These are phyloP conservation scores for Mimachlamys varia DNA, from an alignment of 2,888 invertebrate species.

Conservation along the genomic window DNA sequence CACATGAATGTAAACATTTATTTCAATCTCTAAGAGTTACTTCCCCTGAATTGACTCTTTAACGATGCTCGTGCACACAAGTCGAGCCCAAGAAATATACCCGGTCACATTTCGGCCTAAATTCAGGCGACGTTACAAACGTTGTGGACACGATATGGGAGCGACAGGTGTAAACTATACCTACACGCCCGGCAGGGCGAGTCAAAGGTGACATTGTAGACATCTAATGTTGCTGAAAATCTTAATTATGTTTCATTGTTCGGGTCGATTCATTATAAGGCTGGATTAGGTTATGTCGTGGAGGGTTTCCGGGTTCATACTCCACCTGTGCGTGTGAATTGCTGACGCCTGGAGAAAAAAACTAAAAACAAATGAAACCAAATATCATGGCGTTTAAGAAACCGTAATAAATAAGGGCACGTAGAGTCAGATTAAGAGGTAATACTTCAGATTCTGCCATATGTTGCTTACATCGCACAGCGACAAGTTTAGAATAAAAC, in stretches of 20 bases:
- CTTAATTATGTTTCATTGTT: neutral
- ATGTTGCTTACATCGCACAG: no score
- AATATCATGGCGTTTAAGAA: neutral
- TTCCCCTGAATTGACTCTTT: neutral
- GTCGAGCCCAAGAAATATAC: neutral
- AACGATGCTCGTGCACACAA: neutral
- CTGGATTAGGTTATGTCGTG: neutral
- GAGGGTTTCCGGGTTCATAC: conserved; percentile 18
- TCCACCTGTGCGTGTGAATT: neutral
- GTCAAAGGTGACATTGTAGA: conserved; percentile 21
- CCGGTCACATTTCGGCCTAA: neutral
- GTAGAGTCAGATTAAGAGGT: no score
- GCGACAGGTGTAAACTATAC: neutral
- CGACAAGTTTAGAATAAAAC: no score
- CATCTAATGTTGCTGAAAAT: neutral
- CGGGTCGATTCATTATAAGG: neutral
- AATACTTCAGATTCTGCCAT: no score
- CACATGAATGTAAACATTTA: no score
- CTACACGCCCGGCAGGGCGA: neutral
- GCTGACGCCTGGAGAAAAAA: neutral
- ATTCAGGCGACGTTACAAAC: neutral
- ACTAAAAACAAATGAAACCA: neutral
- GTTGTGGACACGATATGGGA: neutral
- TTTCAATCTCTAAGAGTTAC: neutral
- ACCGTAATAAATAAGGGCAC: no score